Evolutionary conservation across 1,140 invertebrate genomes (phyloP).

Genomic region (Drosophila kepulauana): DNA sequence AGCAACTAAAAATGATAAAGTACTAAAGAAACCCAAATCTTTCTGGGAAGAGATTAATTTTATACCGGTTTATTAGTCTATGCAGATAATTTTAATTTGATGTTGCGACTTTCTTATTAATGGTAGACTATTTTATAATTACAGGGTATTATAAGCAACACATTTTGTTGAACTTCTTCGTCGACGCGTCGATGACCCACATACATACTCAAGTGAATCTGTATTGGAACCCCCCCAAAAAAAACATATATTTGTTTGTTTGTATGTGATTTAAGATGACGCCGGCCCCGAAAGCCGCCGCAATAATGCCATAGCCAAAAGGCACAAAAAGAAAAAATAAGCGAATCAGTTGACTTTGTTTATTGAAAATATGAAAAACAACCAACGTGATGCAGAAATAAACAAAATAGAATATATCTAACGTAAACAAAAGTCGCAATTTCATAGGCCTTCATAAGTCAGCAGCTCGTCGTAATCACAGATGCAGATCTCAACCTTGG

Average conservation of each 20-base stretch:
- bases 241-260: constrained; percentile 9
- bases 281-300: constrained; percentile 23
- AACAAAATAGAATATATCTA: constrained; percentile 35
- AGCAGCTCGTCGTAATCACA: not conserved
- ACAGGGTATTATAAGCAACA: constrained; percentile 2
- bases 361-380: constrained; percentile 69
- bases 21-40: too few species aligned
- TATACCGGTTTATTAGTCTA: too few species aligned
- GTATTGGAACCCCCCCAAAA: not conserved
- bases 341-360: constrained; percentile 73
- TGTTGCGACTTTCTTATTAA: not conserved
- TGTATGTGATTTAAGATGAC: constrained; percentile 28
- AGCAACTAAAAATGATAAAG: too few species aligned
- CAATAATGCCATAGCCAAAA: constrained; percentile 38
- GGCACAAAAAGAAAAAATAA: constrained; percentile 33
- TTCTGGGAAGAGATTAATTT: too few species aligned
- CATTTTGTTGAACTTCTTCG: not conserved
- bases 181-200: constrained; percentile 72
- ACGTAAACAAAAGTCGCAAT: constrained; percentile 34
- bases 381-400: constrained; percentile 22
- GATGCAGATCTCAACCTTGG: not conserved
- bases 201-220: constrained; percentile 36
- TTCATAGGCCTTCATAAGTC: constrained; percentile 29
- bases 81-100: not conserved
- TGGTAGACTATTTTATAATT: not conserved